A percentile compares a stretch with the other conserved stretches of the same genome.
These are phyloP conservation scores for Coenonympha arcania DNA, from an alignment of 2,888 invertebrate genomes.

Conservation along the genomic window DNA sequence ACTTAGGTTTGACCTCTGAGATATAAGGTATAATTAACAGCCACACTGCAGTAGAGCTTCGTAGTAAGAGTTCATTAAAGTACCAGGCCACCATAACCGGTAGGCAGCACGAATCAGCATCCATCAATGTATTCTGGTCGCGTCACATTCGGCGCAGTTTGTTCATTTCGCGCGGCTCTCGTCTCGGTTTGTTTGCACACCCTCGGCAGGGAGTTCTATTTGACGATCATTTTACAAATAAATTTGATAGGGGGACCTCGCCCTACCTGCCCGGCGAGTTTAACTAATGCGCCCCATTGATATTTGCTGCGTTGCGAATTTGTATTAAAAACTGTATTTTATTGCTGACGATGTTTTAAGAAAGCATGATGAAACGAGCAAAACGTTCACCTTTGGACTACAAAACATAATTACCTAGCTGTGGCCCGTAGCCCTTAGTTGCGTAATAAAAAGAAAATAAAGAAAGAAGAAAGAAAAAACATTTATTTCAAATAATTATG, in stretches of 20 bases:
- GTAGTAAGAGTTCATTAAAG: no score
- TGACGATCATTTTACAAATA: slow-evolving; percentile 68
- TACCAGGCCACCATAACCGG: background rate
- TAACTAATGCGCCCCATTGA: slow-evolving; percentile 31
- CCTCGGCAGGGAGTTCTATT: slow-evolving; percentile 45
- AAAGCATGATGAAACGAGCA: background rate
- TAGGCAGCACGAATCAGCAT: background rate
- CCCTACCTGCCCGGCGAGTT: slow-evolving; percentile 29
- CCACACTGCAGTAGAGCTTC: no score
- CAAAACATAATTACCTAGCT: no score
- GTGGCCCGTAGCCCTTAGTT: no score
- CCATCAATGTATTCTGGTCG: slow-evolving; percentile 22
- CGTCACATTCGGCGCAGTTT: no score
- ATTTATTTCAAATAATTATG: no score
- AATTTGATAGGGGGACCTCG: slow-evolving; percentile 36
- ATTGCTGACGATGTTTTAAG: background rate
- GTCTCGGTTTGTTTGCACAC: slow-evolving; percentile 33
- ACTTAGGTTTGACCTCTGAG: no score
- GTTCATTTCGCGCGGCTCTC: slow-evolving; percentile 33
- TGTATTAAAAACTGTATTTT: background rate
- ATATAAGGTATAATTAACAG: no score
- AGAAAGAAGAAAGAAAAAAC: no score
- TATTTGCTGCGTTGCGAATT: background rate
- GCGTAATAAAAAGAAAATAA: no score
- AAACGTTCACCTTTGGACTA: no score